phyloP scores from a whole-genome alignment of 2,888 invertebrate species.

The Eupeodes luniger region DNA sequence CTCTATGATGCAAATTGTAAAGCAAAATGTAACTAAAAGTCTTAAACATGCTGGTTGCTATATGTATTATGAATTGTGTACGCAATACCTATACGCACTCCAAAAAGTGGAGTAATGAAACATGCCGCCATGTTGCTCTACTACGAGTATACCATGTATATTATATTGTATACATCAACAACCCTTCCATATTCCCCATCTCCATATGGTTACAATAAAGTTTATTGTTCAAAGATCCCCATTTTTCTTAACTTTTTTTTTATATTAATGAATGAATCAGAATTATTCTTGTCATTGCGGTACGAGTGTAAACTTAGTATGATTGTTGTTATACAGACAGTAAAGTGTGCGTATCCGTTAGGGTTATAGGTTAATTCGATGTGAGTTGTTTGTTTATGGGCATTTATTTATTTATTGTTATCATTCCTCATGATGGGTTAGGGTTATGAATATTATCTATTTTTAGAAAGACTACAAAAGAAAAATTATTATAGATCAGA shows the following conservation, averaged over 20 bases:
- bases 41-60: too few relatives aligned
- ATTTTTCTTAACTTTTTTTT: neutral
- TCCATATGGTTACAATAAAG: slow-evolving; percentile 26
- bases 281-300: slow-evolving; percentile 43
- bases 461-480: neutral
- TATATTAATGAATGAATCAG: slow-evolving; percentile 51
- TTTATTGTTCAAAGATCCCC: slow-evolving; percentile 22
- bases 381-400: slow-evolving; percentile 44
- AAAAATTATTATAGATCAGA: neutral
- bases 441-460: slow-evolving; percentile 3
- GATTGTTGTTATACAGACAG: slow-evolving; percentile 24
- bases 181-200: neutral
- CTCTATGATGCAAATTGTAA: too few relatives aligned
- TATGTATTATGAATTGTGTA: too few relatives aligned
- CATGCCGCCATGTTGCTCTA: neutral
- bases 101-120: neutral
- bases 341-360: slow-evolving; percentile 48
- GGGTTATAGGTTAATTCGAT: slow-evolving; percentile 62
- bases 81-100: too few relatives aligned
- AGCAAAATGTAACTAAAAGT: too few relatives aligned
- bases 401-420: slow-evolving; percentile 26
- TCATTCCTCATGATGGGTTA: slow-evolving; percentile 10
- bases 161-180: too few relatives aligned
- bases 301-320: neutral
- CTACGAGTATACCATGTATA: neutral